Percentiles rank a stretch among this genome's conserved stretches.
Conservation (phyloP, 2,113 vertebrate genomes). For the Campylomormyrus numenius region DNA sequence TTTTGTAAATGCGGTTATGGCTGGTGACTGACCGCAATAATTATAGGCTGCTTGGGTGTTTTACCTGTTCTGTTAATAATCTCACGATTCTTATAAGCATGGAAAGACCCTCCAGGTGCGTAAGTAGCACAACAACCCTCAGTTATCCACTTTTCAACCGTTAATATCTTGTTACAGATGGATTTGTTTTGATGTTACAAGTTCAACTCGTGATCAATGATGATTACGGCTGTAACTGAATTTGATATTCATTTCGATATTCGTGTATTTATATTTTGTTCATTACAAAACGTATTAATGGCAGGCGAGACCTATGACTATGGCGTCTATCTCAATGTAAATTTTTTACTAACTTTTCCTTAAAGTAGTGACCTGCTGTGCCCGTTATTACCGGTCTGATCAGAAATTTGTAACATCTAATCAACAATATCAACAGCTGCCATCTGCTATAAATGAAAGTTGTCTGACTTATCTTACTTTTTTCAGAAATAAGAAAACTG, state of each 20-base stretch:
- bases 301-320: not conserved
- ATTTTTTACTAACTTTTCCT: not conserved
- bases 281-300: not conserved
- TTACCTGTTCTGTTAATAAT: not conserved
- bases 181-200: not conserved
- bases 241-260: not conserved
- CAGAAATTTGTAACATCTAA: not conserved
- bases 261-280: not conserved
- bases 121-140: not conserved
- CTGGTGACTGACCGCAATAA: not conserved
- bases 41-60: not conserved
- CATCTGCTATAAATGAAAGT: not conserved
- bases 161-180: not conserved
- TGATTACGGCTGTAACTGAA: not conserved
- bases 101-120: slow-evolving; percentile 12
- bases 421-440: not conserved
- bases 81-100: not conserved
- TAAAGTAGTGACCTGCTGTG: not conserved
- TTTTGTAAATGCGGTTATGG: not conserved
- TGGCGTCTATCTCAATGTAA: not conserved
- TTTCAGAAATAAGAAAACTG: slow-evolving; percentile 52
- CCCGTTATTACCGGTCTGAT: not conserved
- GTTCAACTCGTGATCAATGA: not conserved
- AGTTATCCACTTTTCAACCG: not conserved
- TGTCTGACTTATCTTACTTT: not conserved